Evolutionary conservation across 2,797 vertebrate genomes (phyloP).

Genomic region (Lagodon rhomboides): DNA sequence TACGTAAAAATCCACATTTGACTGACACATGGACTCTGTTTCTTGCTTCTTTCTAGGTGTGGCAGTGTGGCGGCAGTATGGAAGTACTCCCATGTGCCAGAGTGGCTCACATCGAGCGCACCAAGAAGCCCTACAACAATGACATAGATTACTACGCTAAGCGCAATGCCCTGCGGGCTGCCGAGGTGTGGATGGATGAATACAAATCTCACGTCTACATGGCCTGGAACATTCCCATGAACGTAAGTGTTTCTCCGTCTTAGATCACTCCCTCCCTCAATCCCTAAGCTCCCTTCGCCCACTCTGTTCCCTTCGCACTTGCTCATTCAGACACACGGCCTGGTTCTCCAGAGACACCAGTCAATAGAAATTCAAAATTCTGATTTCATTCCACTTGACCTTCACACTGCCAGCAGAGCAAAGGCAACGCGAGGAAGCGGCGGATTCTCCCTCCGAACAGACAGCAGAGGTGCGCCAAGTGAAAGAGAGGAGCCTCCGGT

Average conservation of each 20-base stretch:
- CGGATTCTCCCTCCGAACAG: conserved; percentile 43
- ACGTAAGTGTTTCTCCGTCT: conserved; percentile 84
- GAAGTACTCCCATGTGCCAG: conserved; percentile 97
- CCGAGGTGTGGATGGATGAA: conserved; percentile 99
- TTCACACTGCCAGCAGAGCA: conserved; percentile 61
- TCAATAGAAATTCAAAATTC: conserved; percentile 78
- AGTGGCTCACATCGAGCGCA: conserved; percentile 97
- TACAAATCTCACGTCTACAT: conserved; percentile 99
- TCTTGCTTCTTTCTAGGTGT: conserved; percentile 86
- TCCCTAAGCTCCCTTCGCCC: conserved; percentile 22
- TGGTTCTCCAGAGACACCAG: conserved; percentile 39
- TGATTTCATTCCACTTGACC: conserved; percentile 78
- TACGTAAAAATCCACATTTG: not conserved
- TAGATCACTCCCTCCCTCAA: conserved; percentile 13
- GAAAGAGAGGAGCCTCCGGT: conserved; percentile 47
- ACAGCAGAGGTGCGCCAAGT: conserved; percentile 43
- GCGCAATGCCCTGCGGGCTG: conserved; percentile 94
- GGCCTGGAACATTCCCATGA: conserved; percentile 99
- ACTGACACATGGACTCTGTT: conserved; percentile 15
- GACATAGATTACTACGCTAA: conserved; percentile 99
- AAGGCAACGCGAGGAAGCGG: conserved; percentile 33
- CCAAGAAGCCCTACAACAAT: conserved; percentile 97
- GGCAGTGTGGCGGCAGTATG: conserved; percentile 99
- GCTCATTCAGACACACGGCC: conserved; percentile 61
- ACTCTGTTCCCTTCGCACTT: conserved; percentile 36